A percentile compares a stretch with the other conserved stretches of the same genome.
Conservation (phyloP, 2,888 invertebrate species). For the Dynastes tityus region DNA sequence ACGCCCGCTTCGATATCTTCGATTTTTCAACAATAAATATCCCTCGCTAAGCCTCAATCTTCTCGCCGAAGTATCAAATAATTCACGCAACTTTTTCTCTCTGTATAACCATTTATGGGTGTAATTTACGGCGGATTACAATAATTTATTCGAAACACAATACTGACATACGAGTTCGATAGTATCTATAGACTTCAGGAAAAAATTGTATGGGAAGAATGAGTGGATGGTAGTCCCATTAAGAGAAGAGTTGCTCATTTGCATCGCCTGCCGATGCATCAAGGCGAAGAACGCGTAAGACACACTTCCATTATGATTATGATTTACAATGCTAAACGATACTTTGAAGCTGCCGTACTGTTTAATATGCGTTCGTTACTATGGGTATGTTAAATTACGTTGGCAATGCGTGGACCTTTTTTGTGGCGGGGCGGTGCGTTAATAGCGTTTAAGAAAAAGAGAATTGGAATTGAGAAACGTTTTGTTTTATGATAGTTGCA, state of each 20-base stretch:
- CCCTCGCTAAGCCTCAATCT: constrained; percentile 5
- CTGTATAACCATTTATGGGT: background rate
- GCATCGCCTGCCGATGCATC: constrained; percentile 32
- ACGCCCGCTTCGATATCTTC: background rate
- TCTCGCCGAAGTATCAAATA: constrained; percentile 20
- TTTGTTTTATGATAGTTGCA: too few relatives aligned
- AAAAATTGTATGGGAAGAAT: constrained; percentile 17
- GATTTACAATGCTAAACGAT: constrained; percentile 33
- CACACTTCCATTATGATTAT: background rate
- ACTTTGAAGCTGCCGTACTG: constrained; percentile 9
- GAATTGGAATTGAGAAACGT: too few relatives aligned
- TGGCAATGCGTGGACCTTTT: too few relatives aligned
- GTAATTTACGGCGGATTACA: constrained; percentile 21
- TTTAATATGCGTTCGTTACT: too few relatives aligned
- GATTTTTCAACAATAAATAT: constrained; percentile 28
- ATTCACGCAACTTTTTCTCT: constrained; percentile 3
- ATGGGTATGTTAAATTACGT: too few relatives aligned
- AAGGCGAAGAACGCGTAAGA: constrained; percentile 28
- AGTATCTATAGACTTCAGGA: background rate
- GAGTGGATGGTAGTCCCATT: constrained; percentile 18
- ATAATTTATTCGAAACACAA: constrained; percentile 28
- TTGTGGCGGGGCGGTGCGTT: too few relatives aligned
- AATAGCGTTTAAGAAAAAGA: too few relatives aligned
- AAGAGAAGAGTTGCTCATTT: constrained; percentile 27
- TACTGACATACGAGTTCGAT: constrained; percentile 16